phyloP scores from a whole-genome alignment of 2,888 invertebrate genomes.

The Horisme vitalbata region DNA sequence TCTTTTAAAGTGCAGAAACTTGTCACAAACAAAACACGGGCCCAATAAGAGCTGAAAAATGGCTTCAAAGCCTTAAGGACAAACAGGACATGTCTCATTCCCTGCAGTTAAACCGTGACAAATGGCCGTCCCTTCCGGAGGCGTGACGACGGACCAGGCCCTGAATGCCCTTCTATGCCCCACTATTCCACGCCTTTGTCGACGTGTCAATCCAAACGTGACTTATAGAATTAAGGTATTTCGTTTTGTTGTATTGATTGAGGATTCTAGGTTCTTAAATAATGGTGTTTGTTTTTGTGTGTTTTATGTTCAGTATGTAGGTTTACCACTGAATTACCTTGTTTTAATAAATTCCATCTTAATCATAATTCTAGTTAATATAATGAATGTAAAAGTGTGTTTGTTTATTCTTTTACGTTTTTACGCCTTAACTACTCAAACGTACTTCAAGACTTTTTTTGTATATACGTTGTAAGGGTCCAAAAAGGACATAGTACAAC shows the following conservation, averaged over 20 bases:
- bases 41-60: conserved; percentile 31
- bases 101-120: conserved; percentile 54
- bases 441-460: no score
- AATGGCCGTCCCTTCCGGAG: conserved; percentile 51
- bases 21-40: conserved; percentile 20
- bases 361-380: no score
- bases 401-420: no score
- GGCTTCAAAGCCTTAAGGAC: conserved; percentile 34
- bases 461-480: no score
- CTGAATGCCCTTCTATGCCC: conserved; percentile 4
- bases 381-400: no score
- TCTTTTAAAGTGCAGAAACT: conserved; percentile 15
- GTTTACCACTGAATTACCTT: no score
- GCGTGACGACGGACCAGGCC: conserved; percentile 31
- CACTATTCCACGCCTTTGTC: conserved; percentile 24
- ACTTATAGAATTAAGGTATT: conserved; percentile 57
- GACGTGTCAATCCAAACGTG: conserved; percentile 44
- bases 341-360: no score
- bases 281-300: no score
- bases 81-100: conserved; percentile 48
- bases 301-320: no score
- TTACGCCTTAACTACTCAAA: no score
- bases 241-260: conserved; percentile 35
- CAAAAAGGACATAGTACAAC: no score
- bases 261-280: no score